Evolutionary conservation across 1,140 invertebrate genomes (phyloP).

Genomic region (Branchinecta lynchi): DNA sequence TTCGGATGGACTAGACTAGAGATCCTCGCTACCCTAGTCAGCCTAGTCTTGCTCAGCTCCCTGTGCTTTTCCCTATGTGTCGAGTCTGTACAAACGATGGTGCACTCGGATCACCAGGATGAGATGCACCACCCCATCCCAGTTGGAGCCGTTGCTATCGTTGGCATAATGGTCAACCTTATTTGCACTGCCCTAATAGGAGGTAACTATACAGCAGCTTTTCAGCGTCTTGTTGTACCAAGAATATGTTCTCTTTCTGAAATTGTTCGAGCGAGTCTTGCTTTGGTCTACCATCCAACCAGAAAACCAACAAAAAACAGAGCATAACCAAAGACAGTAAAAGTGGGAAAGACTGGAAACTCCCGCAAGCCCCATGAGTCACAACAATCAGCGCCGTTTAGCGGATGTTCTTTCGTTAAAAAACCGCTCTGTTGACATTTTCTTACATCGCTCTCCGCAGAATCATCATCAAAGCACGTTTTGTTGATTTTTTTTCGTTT

Average conservation of each 20-base stretch:
- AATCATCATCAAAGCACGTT: too few relatives aligned
- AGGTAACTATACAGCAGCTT: constrained; percentile 31
- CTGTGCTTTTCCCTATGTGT: constrained; percentile 64
- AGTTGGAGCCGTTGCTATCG: constrained; percentile 46
- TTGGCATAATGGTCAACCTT: constrained; percentile 48
- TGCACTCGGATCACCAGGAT: constrained; percentile 37
- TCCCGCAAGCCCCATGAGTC: too few relatives aligned
- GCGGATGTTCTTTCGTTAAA: too few relatives aligned
- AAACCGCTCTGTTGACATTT: too few relatives aligned
- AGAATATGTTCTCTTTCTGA: background rate
- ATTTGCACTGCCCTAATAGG: constrained; percentile 56
- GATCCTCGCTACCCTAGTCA: constrained; percentile 60
- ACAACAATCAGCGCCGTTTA: too few relatives aligned
- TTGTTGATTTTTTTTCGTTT: too few relatives aligned
- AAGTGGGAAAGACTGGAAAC: too few relatives aligned
- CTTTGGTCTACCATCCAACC: too few relatives aligned
- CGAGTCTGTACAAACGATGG: constrained; percentile 49
- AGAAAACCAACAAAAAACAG: too few relatives aligned
- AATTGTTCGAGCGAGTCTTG: too few relatives aligned
- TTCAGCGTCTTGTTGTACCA: background rate
- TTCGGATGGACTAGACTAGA: constrained; percentile 79
- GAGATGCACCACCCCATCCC: constrained; percentile 44
- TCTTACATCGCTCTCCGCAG: too few relatives aligned
- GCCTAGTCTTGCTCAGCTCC: constrained; percentile 63
- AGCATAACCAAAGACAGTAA: too few relatives aligned